phyloP scores from a whole-genome alignment of 1,140 invertebrate genomes.

The Drosophila obscura region DNA sequence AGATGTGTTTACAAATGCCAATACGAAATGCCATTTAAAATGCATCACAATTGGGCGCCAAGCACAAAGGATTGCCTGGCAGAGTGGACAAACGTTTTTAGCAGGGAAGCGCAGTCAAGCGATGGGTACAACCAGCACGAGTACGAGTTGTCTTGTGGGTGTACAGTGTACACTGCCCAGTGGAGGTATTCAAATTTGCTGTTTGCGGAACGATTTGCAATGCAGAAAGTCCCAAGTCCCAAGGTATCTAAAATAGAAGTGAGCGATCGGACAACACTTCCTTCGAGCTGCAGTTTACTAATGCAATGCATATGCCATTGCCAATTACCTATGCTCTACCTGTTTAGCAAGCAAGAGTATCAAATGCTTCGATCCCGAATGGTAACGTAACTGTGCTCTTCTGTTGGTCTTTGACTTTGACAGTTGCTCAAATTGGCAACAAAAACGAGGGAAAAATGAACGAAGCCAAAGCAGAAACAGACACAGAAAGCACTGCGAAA shows the following conservation, averaged over 20 bases:
- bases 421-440: constrained; percentile 54
- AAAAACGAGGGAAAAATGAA: constrained; percentile 23
- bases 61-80: not conserved
- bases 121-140: not conserved
- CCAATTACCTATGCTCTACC: no score
- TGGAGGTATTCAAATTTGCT: no score
- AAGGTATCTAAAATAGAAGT: no score
- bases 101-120: constrained; percentile 9
- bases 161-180: no score
- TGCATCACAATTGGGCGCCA: constrained; percentile 33
- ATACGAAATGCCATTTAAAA: constrained; percentile 46
- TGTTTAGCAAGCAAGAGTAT: no score
- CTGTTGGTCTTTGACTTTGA: constrained; percentile 72
- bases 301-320: no score
- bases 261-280: no score
- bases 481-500: constrained; percentile 2
- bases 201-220: no score
- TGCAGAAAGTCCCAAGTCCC: no score
- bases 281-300: no score
- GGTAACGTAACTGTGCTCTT: not conserved
- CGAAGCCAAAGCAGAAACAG: not conserved
- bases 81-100: constrained; percentile 38
- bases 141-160: no score
- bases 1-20: constrained; percentile 25
- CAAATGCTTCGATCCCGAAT: no score